Conservation (phyloP, 2,797 vertebrate genomes). For the Gallirallus australis region DNA sequence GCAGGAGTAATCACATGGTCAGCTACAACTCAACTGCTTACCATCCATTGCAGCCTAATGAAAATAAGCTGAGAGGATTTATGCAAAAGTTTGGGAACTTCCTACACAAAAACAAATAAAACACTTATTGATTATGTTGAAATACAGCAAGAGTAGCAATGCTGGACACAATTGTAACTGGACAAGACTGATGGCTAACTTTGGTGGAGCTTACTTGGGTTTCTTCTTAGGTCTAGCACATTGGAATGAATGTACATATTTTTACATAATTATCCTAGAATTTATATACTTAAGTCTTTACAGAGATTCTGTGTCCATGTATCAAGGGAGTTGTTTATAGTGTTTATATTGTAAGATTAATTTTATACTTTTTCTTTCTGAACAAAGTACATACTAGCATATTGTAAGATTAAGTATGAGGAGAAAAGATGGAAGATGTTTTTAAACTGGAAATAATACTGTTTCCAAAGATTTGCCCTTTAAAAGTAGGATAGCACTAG, state of each 20-base stretch:
- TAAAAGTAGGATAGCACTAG: conserved; percentile 28
- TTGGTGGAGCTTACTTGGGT: conserved; percentile 26
- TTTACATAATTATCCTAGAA: conserved; percentile 27
- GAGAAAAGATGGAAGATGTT: conserved; percentile 4
- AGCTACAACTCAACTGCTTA: conserved; percentile 76
- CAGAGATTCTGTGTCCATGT: conserved; percentile 12
- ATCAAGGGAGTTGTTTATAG: conserved; percentile 61
- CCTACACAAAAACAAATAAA: conserved; percentile 88
- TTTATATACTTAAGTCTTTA: conserved; percentile 23
- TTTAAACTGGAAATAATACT: conserved; percentile 45
- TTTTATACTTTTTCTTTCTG: conserved; percentile 59
- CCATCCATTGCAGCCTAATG: conserved; percentile 80
- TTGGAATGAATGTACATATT: conserved; percentile 27
- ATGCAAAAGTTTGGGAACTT: conserved; percentile 93
- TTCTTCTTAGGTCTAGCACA: conserved; percentile 22
- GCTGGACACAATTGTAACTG: conserved; percentile 14
- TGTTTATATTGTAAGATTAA: conserved; percentile 61
- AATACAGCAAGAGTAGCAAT: background rate
- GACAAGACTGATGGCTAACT: background rate
- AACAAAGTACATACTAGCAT: background rate
- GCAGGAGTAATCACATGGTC: conserved; percentile 76
- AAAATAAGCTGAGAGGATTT: conserved; percentile 93
- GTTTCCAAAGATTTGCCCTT: conserved; percentile 31
- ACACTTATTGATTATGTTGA: background rate
- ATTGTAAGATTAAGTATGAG: background rate